Percentiles rank a stretch among this genome's conserved stretches.
These are phyloP conservation scores for Hemibagrus wyckioides DNA, from an alignment of 2,113 vertebrate species.

Conservation along the genomic window DNA sequence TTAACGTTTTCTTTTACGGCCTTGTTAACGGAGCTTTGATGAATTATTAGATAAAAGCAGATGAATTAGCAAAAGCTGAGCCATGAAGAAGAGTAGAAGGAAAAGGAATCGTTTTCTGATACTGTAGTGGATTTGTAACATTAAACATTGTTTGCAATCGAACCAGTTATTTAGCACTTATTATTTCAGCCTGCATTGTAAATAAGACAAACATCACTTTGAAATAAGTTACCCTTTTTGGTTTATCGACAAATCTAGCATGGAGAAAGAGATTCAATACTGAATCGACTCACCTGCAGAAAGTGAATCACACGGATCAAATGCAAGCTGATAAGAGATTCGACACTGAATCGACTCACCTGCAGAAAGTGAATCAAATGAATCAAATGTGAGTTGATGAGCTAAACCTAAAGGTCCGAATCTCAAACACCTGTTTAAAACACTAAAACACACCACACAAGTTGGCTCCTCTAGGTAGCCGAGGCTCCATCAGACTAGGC, in stretches of 20 bases:
- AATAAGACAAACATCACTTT: too few species aligned
- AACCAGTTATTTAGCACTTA: not conserved
- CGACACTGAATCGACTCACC: too few species aligned
- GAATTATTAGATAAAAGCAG: slow-evolving; percentile 11
- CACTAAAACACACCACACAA: not conserved
- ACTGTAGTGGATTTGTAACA: not conserved
- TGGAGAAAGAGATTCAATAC: too few species aligned
- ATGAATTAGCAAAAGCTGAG: not conserved
- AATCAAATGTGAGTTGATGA: too few species aligned
- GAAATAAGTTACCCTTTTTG: too few species aligned
- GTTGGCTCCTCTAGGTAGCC: not conserved
- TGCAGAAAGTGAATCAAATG: too few species aligned
- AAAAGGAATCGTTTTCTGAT: too few species aligned
- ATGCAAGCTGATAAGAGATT: too few species aligned
- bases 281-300: too few species aligned
- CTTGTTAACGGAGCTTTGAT: not conserved
- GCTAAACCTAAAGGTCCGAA: too few species aligned
- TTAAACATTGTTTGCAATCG: not conserved
- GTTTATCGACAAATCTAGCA: too few species aligned
- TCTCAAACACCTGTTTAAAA: not conserved
- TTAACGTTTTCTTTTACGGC: slow-evolving; percentile 1
- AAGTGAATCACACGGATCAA: too few species aligned
- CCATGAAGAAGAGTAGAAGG: not conserved
- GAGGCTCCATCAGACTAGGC: not conserved
- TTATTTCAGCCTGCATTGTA: not conserved